Percentiles rank a stretch among this genome's conserved stretches.
phyloP scores from a whole-genome alignment of 2,797 vertebrate species.

The Mormyrus hasselquistii region DNA sequence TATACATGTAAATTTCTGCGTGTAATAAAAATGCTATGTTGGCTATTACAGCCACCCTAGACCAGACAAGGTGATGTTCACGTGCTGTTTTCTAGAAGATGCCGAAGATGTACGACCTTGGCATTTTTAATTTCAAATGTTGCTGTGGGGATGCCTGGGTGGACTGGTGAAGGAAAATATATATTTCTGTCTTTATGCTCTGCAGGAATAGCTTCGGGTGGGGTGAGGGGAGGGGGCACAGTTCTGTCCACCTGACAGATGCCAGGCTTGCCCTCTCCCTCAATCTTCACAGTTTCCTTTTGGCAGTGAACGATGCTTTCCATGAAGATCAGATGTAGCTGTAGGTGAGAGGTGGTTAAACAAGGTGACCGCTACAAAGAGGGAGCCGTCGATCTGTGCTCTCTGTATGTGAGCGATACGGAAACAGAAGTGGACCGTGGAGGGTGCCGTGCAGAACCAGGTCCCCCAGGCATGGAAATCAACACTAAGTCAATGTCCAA shows the following conservation, averaged over 20 bases:
- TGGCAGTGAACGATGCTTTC: not conserved
- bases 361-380: not conserved
- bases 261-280: not conserved
- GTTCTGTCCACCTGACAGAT: not conserved
- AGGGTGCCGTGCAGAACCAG: not conserved
- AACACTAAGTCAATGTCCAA: not conserved
- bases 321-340: constrained; percentile 1
- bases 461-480: not conserved
- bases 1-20: not conserved
- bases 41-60: not conserved
- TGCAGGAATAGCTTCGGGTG: not conserved
- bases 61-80: not conserved
- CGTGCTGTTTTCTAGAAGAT: not conserved
- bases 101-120: not conserved
- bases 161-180: not conserved
- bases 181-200: constrained; percentile 1
- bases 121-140: not conserved
- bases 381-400: not conserved
- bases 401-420: not conserved
- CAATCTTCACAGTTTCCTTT: not conserved
- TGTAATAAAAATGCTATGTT: not conserved
- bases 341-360: not conserved
- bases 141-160: not conserved
- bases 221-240: not conserved
- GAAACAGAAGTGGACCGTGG: not conserved